Evolutionary conservation across 2,113 vertebrate species (phyloP).

Genomic region (Paramisgurnus dabryanus): DNA sequence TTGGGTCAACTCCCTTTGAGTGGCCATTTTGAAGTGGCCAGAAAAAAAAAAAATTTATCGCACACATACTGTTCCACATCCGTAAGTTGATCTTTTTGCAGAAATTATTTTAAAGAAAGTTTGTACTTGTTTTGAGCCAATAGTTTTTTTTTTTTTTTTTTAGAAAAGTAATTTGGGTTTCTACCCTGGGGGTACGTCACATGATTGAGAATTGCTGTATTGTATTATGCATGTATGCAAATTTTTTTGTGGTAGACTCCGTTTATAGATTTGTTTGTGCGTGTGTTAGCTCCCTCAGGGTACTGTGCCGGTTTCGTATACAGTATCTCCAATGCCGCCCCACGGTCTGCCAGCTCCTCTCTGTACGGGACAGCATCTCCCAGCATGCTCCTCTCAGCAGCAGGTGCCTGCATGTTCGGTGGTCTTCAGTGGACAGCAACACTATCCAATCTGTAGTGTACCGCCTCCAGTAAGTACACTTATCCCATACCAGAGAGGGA

Average conservation of each 20-base stretch:
- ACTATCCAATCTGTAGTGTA: slow-evolving; percentile 93
- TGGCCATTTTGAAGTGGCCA: too few relatives aligned
- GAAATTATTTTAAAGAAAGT: too few relatives aligned
- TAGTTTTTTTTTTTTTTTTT: too few relatives aligned
- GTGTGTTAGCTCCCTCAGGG: slow-evolving; percentile 85
- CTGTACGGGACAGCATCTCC: slow-evolving; percentile 93
- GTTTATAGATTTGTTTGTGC: slow-evolving; percentile 1
- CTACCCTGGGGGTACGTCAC: too few relatives aligned
- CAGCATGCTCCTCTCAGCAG: slow-evolving; percentile 89
- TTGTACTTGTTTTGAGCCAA: too few relatives aligned
- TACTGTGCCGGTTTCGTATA: slow-evolving; percentile 92
- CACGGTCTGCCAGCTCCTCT: slow-evolving; percentile 91
- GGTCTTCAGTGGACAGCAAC: slow-evolving; percentile 96
- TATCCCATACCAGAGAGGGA: slow-evolving; percentile 8
- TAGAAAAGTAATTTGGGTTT: too few relatives aligned
- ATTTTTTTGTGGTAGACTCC: background rate
- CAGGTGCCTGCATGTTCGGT: slow-evolving; percentile 93
- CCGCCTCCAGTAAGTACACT: slow-evolving; percentile 80
- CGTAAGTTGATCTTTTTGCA: too few relatives aligned
- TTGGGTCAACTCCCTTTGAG: too few relatives aligned
- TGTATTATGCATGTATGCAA: background rate
- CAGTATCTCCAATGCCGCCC: slow-evolving; percentile 88
- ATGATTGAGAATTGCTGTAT: background rate
- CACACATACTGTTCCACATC: too few relatives aligned
- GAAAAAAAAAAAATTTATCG: too few relatives aligned